Evolutionary conservation across 2,113 vertebrate species (phyloP), one percentile per base, ranked within the genome.

Genomic region (Aepyceros melampus): DNA sequence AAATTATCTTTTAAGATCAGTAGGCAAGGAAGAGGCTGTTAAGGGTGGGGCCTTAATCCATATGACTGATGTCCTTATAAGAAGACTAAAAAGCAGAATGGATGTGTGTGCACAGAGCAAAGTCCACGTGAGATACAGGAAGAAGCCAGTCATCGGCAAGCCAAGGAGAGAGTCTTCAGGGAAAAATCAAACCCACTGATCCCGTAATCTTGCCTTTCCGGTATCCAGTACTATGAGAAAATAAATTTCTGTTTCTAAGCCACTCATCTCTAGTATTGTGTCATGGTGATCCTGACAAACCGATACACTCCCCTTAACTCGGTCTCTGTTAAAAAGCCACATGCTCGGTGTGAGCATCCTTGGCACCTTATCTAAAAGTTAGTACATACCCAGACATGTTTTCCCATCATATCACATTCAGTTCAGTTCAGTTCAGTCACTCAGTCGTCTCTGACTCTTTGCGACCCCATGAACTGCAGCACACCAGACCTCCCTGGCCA

Each of bases 401-500:
- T 76, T 43, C 27, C 43, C 23, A 36, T 76, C 36, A 45, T 74
- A 55, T 88, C 27, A 31, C 58, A 33, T 36, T 67, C 33, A 67
- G 17, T 67, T 36, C 64, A 67, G 64, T 67, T n/a, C 0, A 2
- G 15, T 67, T n/a, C 33, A 67, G 33, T n/a, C 4, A 19, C 16
- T 67, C 33, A 67, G 0, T 67, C 4, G 1, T 67, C 64, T 67
- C 64, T 1, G 2, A 64, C 7, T n/a, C 31, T 64, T 64, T 64
- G 31, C 0, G 3, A n/a, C 64, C 33, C 64, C 64, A 67, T 67
- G 64, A 10, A 67, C 4, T 2, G 0, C 64, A 67, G 16, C 33
- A 67, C 1, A 0, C 6, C 29, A 62, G 60, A 29, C 60, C 13
- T 62, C 29, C 64, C 16, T 19, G 16, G 19, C 16, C 4, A 10